Conservation (phyloP, 2,797 vertebrate genomes). For the Amphiprion clarkii region DNA sequence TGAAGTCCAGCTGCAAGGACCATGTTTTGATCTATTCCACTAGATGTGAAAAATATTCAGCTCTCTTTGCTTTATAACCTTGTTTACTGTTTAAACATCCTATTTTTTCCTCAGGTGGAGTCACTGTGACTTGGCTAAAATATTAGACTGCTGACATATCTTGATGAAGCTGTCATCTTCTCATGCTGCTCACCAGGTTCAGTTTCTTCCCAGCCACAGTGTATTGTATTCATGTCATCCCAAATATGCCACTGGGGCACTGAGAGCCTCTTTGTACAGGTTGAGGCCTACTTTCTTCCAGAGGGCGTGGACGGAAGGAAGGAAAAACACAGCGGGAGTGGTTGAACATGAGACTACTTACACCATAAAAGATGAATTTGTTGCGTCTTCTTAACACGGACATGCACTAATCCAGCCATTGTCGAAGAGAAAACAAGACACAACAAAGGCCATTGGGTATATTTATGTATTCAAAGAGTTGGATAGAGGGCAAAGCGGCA, state of each 20-base stretch:
- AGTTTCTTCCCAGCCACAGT: conserved; percentile 40
- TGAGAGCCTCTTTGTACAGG: conserved; percentile 56
- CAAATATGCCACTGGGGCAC: conserved; percentile 62
- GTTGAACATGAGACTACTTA: background rate
- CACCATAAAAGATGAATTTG: background rate
- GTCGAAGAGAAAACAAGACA: background rate
- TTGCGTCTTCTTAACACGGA: conserved; percentile 11
- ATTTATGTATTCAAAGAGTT: background rate
- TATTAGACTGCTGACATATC: conserved; percentile 42
- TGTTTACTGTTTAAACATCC: conserved; percentile 19
- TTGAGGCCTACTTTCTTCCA: conserved; percentile 21
- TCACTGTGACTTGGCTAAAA: conserved; percentile 27
- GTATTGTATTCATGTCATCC: conserved; percentile 53
- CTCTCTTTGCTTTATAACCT: background rate
- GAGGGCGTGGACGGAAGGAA: conserved; percentile 35
- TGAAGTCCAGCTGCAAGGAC: background rate
- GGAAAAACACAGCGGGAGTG: conserved; percentile 16
- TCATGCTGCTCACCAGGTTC: conserved; percentile 31
- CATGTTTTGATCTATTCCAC: background rate
- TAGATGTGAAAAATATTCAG: background rate
- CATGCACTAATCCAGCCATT: background rate
- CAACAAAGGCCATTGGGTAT: background rate
- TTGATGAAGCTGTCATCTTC: conserved; percentile 54
- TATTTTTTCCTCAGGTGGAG: conserved; percentile 15
- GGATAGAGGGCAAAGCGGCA: background rate